Evolutionary conservation across 2,113 vertebrate genomes (phyloP), one percentile per base, ranked within the genome.

Genomic region (Mugil cephalus): DNA sequence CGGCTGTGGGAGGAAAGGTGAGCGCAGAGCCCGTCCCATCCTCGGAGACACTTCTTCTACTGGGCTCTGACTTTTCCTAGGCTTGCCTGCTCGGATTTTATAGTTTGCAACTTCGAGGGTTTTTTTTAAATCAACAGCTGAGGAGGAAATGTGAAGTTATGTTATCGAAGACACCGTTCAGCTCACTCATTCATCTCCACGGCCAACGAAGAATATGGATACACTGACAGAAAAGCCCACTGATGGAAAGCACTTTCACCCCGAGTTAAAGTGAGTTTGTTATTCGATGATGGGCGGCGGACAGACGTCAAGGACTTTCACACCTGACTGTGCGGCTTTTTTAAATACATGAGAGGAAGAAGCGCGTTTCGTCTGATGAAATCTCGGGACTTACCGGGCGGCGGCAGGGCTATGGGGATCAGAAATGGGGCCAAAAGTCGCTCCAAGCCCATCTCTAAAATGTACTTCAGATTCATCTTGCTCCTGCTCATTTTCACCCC

Each of bases 401-500:
- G 81, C 79, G 82, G 88, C 69, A 72, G 82, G 54, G 52, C 84
- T 48, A 86, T 91, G 84, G 89, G 91, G 87, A 86, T 86, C 74
- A 90, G 89, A 86, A 80, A 88, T 50, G 79, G 87, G 80, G 88
- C 87, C 4, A 78, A 77, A 69, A 75, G 4, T 71, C 90, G 69
- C 84, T 83, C 87, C 45, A 92, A 68, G 75, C 89, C 86, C 62
- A 77, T 86, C 30, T 91, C 88, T 8, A 91, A 93, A 83, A 86
- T 92, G 60, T 93, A 85, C 87, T 89, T 93, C 39, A 82, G 86
- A 19, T 90, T 94, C 71, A 83, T 95, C 65, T 73, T 97, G 65
- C 93, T 96, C 12, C 93, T 99, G 85, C 95, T 99, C 56, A 88
- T 95, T 54, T 95, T 97, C 82, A 96, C 96, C 14, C 96, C 96